Evolutionary conservation across 2,113 vertebrate species (phyloP).

Genomic region (Nematolebias whitei): DNA sequence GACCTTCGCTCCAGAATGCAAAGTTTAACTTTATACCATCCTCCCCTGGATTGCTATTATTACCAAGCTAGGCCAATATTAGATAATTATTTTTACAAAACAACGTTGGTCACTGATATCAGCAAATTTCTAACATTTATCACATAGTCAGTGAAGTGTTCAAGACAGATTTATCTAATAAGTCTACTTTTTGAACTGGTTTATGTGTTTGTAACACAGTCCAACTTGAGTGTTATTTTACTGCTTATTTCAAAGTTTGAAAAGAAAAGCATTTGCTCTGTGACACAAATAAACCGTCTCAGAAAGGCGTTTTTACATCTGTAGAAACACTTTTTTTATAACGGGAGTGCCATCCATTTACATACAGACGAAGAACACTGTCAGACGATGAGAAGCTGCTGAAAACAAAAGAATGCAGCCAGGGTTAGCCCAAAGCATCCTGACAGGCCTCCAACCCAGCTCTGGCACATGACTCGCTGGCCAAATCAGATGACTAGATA

Average conservation of each 20-base stretch:
- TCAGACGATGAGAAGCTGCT: neutral
- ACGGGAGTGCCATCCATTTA: neutral
- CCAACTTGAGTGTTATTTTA: too few relatives aligned
- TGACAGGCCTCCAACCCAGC: conserved; percentile 27
- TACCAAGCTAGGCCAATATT: conserved; percentile 51
- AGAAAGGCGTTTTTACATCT: neutral
- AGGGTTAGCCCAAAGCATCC: conserved; percentile 53
- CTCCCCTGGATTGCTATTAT: conserved; percentile 78
- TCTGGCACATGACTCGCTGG: conserved; percentile 68
- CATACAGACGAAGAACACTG: neutral
- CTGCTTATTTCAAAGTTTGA: neutral
- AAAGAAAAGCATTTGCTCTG: neutral
- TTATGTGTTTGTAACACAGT: too few relatives aligned
- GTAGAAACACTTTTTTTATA: too few relatives aligned
- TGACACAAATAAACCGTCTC: neutral
- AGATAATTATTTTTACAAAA: conserved; percentile 34
- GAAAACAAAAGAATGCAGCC: conserved; percentile 25
- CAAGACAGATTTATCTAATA: neutral
- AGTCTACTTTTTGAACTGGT: neutral
- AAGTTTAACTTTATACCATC: conserved; percentile 80
- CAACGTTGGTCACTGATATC: conserved; percentile 44
- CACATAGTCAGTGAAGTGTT: neutral
- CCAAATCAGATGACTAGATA: conserved; percentile 78
- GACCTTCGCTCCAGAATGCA: conserved; percentile 87
- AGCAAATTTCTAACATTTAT: conserved; percentile 45